Conservation (phyloP, 2,797 vertebrate genomes). For the Gouania willdenowi region DNA sequence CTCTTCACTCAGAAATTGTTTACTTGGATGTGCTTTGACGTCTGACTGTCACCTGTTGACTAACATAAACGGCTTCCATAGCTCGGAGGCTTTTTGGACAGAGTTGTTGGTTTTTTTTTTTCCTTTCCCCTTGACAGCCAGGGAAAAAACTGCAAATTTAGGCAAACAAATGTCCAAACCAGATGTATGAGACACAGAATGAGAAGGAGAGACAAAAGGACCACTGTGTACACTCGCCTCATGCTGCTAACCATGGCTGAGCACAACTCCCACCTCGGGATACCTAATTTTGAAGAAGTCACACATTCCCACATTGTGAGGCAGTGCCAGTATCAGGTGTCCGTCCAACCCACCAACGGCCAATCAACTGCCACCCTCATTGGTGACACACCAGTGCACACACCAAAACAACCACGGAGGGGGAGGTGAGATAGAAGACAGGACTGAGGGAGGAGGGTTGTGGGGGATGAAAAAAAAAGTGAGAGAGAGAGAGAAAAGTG, state of each 20-base stretch:
- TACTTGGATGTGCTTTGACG: slow-evolving; percentile 29
- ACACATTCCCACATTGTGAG: slow-evolving; percentile 73
- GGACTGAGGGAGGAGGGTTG: slow-evolving; percentile 7
- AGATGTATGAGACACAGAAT: slow-evolving; percentile 32
- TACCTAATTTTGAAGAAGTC: slow-evolving; percentile 72
- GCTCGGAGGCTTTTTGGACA: slow-evolving; percentile 34
- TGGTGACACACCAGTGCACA: slow-evolving; percentile 52
- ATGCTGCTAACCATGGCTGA: slow-evolving; percentile 35
- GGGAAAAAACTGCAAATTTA: slow-evolving; percentile 25
- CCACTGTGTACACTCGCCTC: slow-evolving; percentile 52
- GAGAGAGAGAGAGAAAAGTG: slow-evolving; percentile 5
- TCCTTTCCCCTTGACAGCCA: neutral
- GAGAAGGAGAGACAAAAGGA: slow-evolving; percentile 47
- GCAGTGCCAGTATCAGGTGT: slow-evolving; percentile 68
- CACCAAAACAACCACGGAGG: slow-evolving; percentile 34
- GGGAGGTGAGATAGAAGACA: slow-evolving; percentile 18
- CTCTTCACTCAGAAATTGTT: slow-evolving; percentile 31
- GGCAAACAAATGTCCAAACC: slow-evolving; percentile 5
- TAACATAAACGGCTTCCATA: slow-evolving; percentile 32
- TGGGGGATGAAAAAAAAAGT: slow-evolving; percentile 18
- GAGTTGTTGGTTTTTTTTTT: neutral
- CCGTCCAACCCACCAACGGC: slow-evolving; percentile 57
- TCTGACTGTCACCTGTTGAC: slow-evolving; percentile 68
- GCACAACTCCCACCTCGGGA: slow-evolving; percentile 65
- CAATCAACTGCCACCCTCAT: slow-evolving; percentile 53